Percentiles rank a stretch among this genome's conserved stretches.
Evolutionary conservation across 2,888 invertebrate species (phyloP).

Genomic region (Pristionchus maxplancki): DNA sequence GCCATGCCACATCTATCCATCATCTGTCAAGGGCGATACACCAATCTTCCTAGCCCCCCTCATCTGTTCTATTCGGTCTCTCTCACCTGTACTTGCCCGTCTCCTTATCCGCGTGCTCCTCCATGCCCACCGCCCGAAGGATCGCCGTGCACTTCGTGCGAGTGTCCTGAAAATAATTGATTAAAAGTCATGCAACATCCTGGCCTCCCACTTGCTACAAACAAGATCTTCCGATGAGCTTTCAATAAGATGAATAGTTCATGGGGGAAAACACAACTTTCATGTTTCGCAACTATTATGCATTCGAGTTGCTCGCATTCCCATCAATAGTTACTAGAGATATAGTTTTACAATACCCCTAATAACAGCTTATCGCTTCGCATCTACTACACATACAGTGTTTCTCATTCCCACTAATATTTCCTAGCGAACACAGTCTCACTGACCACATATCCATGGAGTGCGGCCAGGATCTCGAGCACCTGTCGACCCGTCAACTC

Average conservation of each 20-base stretch:
- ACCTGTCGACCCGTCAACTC: conserved; percentile 73
- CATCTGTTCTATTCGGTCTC: neutral
- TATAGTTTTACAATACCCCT: too few relatives aligned
- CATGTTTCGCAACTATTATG: too few relatives aligned
- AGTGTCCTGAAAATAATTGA: conserved; percentile 51
- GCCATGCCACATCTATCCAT: neutral
- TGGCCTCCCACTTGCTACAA: neutral
- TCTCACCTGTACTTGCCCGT: conserved; percentile 58
- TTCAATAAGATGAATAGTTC: too few relatives aligned
- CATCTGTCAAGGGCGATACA: neutral
- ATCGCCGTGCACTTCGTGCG: conserved; percentile 54
- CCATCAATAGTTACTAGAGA: too few relatives aligned
- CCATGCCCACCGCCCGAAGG: conserved; percentile 68
- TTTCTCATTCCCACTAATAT: neutral
- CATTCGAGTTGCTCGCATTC: too few relatives aligned
- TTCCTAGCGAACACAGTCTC: neutral
- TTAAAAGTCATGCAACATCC: neutral
- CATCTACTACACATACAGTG: neutral
- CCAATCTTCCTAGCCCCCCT: neutral
- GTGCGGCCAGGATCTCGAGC: conserved; percentile 65
- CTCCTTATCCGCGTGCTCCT: conserved; percentile 67
- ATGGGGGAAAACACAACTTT: too few relatives aligned
- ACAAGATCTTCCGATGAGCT: too few relatives aligned
- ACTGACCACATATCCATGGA: conserved; percentile 61
- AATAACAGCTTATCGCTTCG: too few relatives aligned